Percentiles rank a stretch among this genome's conserved stretches.
Conservation (phyloP, 2,113 vertebrate species). For the Cynoglossus semilaevis region DNA sequence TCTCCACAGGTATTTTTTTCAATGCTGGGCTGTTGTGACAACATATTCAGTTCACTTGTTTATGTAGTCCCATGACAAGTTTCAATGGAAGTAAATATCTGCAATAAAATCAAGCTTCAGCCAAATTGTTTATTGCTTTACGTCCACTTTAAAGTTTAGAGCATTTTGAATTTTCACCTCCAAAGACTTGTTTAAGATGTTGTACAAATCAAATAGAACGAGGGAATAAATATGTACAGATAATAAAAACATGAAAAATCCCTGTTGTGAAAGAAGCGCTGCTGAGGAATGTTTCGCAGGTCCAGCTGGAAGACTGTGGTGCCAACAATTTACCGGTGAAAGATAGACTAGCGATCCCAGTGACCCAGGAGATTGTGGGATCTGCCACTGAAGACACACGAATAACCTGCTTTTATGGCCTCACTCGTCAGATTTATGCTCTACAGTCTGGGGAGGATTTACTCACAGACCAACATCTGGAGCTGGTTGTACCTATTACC, state of each 20-base stretch:
- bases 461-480: slow-evolving; percentile 66
- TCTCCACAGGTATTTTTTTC: no score
- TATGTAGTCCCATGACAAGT: no score
- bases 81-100: neutral
- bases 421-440: slow-evolving; percentile 32
- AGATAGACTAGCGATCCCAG: slow-evolving; percentile 51
- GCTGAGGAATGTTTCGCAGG: slow-evolving; percentile 7
- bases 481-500: slow-evolving; percentile 55
- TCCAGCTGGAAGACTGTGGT: slow-evolving; percentile 7
- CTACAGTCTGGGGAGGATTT: slow-evolving; percentile 25
- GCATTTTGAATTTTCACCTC: neutral
- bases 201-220: slow-evolving; percentile 19
- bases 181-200: slow-evolving; percentile 5
- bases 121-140: neutral
- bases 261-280: slow-evolving; percentile 1
- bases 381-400: slow-evolving; percentile 33
- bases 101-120: neutral
- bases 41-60: no score
- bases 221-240: neutral
- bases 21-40: no score
- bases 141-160: neutral
- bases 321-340: slow-evolving; percentile 64
- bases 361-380: slow-evolving; percentile 50
- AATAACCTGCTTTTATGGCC: slow-evolving; percentile 25
- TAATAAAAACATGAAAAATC: neutral